Percentiles rank a stretch among this genome's conserved stretches.
phyloP scores from a whole-genome alignment of 2,888 invertebrate species.

The Dendrolimus houi region DNA sequence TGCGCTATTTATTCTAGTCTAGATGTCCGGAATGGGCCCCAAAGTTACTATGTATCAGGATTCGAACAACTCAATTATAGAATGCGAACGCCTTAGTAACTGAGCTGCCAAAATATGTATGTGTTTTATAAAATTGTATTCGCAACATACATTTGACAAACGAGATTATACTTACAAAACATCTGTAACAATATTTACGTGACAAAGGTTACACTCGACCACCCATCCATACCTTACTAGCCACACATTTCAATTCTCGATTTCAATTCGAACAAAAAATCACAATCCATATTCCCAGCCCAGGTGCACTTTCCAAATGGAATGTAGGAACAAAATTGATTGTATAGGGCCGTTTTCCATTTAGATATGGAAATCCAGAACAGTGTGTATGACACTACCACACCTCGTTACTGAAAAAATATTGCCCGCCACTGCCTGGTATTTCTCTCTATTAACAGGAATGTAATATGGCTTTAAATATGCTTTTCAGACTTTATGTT shows the following conservation, averaged over 20 bases:
- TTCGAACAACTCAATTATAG: too few relatives aligned
- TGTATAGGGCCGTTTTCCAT: constrained; percentile 67
- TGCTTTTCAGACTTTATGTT: too few relatives aligned
- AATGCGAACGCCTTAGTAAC: too few relatives aligned
- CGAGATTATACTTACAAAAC: not conserved
- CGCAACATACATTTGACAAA: not conserved
- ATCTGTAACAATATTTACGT: constrained; percentile 11
- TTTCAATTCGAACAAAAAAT: constrained; percentile 40
- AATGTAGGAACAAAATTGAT: constrained; percentile 66
- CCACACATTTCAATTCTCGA: constrained; percentile 42
- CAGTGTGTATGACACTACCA: constrained; percentile 49
- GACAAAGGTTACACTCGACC: constrained; percentile 14
- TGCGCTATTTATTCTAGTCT: too few relatives aligned
- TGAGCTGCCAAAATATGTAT: too few relatives aligned
- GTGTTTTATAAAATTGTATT: not conserved
- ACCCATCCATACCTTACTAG: constrained; percentile 12
- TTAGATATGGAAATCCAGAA: constrained; percentile 68
- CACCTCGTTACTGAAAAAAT: constrained; percentile 40
- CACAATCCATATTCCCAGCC: constrained; percentile 49
- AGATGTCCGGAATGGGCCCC: too few relatives aligned
- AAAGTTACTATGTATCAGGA: too few relatives aligned
- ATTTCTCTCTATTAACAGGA: constrained; percentile 1
- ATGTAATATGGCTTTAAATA: too few relatives aligned
- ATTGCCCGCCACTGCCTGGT: constrained; percentile 14
- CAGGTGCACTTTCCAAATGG: constrained; percentile 70